Evolutionary conservation across 2,888 invertebrate genomes (phyloP).

Genomic region (Apotomis turbidana): DNA sequence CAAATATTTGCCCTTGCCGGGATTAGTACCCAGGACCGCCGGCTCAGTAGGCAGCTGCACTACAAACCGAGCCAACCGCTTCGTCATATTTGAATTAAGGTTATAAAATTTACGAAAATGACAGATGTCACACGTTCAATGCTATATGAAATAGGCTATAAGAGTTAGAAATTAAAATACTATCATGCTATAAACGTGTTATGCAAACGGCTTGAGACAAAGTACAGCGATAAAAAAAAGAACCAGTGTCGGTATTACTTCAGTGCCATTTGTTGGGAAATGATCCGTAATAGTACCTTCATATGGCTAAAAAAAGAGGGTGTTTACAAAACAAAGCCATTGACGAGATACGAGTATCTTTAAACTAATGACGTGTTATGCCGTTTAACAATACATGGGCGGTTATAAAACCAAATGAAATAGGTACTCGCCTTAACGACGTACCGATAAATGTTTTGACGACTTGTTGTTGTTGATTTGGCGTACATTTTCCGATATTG

Average conservation of each 20-base stretch:
- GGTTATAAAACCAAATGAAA: constrained; percentile 27
- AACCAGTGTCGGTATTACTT: constrained; percentile 67
- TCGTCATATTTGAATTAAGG: too few relatives aligned
- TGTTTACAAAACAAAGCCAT: constrained; percentile 59
- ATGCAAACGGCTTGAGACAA: constrained; percentile 39
- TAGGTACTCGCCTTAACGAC: background rate
- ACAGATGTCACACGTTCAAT: too few relatives aligned
- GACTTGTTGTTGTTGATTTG: constrained; percentile 3
- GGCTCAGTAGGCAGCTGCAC: too few relatives aligned
- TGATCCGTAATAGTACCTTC: constrained; percentile 72
- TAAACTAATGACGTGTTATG: constrained; percentile 65
- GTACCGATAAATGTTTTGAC: constrained; percentile 7
- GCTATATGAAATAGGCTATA: too few relatives aligned
- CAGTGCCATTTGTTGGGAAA: constrained; percentile 74
- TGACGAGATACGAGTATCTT: constrained; percentile 59
- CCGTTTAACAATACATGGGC: constrained; percentile 40
- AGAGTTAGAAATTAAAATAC: background rate
- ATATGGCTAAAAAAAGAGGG: constrained; percentile 62
- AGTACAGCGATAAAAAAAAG: constrained; percentile 62
- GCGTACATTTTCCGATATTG: background rate
- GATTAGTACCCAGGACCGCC: too few relatives aligned
- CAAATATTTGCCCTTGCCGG: too few relatives aligned
- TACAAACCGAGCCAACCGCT: too few relatives aligned
- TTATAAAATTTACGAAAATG: too few relatives aligned
- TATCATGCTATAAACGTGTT: background rate